Evolutionary conservation across 1,140 invertebrate genomes (phyloP).

Genomic region (Rhopalosiphum maidis): DNA sequence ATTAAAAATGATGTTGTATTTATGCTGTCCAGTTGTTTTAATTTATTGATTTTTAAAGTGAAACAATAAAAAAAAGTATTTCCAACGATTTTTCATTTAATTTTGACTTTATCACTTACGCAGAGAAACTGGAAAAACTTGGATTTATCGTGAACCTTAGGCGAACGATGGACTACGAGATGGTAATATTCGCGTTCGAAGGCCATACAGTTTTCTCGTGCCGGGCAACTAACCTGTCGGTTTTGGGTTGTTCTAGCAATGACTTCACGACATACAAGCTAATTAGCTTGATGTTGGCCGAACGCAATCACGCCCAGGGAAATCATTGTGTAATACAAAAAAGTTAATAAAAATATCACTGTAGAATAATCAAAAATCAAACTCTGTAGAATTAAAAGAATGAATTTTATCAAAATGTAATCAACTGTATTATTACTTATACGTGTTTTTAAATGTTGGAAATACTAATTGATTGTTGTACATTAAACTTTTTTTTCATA

Average conservation of each 20-base stretch:
- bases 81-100: not conserved
- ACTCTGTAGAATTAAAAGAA: not conserved
- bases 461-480: too few species aligned
- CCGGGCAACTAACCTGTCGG: not conserved
- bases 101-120: not conserved
- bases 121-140: not conserved
- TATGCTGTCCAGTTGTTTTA: not conserved
- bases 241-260: not conserved
- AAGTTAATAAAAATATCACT: not conserved
- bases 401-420: too few species aligned
- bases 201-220: not conserved
- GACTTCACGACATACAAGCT: not conserved
- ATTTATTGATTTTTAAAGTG: not conserved
- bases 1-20: not conserved
- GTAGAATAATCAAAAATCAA: not conserved
- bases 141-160: not conserved
- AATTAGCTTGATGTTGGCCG: not conserved
- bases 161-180: not conserved
- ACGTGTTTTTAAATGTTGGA: too few species aligned
- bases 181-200: slow-evolving; percentile 33
- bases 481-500: too few species aligned
- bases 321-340: not conserved
- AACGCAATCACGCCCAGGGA: not conserved
- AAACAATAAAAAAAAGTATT: not conserved
- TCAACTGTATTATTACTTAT: too few species aligned